Evolutionary conservation across 2,888 invertebrate species (phyloP).

Genomic region (Synergus laeviventris): DNA sequence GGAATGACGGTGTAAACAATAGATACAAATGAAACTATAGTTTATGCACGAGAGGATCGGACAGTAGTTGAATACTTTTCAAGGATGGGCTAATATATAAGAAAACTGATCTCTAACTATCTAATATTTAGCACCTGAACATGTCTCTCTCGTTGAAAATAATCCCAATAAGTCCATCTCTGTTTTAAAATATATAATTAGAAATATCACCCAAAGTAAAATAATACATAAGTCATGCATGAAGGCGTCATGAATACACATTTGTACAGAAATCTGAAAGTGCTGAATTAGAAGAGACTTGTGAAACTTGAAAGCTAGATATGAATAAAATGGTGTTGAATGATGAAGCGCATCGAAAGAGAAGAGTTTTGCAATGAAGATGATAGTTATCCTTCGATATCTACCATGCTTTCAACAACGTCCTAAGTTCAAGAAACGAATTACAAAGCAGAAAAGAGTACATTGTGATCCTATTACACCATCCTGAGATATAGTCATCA

Average conservation of each 20-base stretch:
- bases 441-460: slow-evolving; percentile 48
- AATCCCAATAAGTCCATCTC: not conserved
- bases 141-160: not conserved
- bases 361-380: slow-evolving; percentile 39
- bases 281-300: slow-evolving; percentile 38
- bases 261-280: slow-evolving; percentile 28
- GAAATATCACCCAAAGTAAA: slow-evolving; percentile 21
- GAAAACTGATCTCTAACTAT: not conserved
- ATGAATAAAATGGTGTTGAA: slow-evolving; percentile 46
- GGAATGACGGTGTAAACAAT: slow-evolving; percentile 42
- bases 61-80: not conserved
- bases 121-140: not conserved
- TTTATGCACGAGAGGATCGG: slow-evolving; percentile 11
- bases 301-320: slow-evolving; percentile 41
- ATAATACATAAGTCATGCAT: slow-evolving; percentile 54
- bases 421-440: slow-evolving; percentile 55
- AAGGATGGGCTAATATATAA: not conserved
- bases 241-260: slow-evolving; percentile 44
- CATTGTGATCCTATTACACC: slow-evolving; percentile 14
- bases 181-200: not conserved
- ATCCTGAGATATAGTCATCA: not conserved
- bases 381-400: slow-evolving; percentile 47
- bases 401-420: slow-evolving; percentile 66
- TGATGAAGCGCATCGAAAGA: slow-evolving; percentile 48
- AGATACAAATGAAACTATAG: slow-evolving; percentile 1